Evolutionary conservation across 53 echinoderm and acorn worm species (phyloP), one percentile per base, ranked within the genome.

Genomic region (Zoroaster sp.): DNA sequence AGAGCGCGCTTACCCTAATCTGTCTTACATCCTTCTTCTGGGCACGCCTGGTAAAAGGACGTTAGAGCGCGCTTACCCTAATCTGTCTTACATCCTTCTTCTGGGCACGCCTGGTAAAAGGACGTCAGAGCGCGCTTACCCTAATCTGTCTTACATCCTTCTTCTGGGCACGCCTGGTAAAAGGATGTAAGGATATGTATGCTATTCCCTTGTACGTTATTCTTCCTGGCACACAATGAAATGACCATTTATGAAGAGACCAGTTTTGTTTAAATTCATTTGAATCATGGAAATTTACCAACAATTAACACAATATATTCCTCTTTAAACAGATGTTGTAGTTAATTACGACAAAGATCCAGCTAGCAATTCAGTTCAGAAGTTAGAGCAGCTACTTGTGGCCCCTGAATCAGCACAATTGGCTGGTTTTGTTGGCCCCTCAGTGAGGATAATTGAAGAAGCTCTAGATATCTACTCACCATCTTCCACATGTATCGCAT

Each of bases 341-440:
- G 95, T 97, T 5, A 80, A 93, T 13, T 97, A 75, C 46, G 91
- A 94, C 2, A 93, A 88, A 14, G 95, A 97, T 66, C 94, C 97
- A 0, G 86, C 89, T 13, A 51, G 80, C 72, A 88, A 70, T 44
- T 92, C 97, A 2, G 54, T 87, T 2, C 65, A 88, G 4, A 80
- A 87, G 13, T 92, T 97, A 23, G 92, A 97, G 51, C 5, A 40
- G 32, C 46, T 83, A 4, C 83, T 83, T 3, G 66, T 33, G 17
- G 69, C 69, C 46, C 74, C 55, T 35, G 45, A 87, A 41, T 74
- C 75, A 43, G 77, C 38, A 10, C 55, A 77, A 2, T 25, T 90
- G 2, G 40, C 79, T 0, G 14, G 13, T 2, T 54, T 69, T 21
- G 77, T 89, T 15, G 68, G 63, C 34, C 86, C 47, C 66, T 74